Evolutionary conservation across 1,140 invertebrate genomes (phyloP), one percentile per base, ranked within the genome.

Genomic region (Euwallacea similis): DNA sequence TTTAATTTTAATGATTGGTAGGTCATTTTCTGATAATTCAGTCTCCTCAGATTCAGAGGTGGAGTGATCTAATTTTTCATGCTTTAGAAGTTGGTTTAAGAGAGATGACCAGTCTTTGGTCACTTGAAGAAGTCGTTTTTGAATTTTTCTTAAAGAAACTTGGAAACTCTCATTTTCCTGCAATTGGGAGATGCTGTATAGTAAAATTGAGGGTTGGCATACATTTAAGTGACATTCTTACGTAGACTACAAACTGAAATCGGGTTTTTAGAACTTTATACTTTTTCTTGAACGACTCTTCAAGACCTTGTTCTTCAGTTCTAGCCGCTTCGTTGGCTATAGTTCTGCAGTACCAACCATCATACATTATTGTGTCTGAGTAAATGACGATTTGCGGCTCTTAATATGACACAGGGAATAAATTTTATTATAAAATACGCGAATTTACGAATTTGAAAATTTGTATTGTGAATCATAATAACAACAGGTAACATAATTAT

Each of bases 141-240:
- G 94, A 66, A 93, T 91, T 73, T 90, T 91, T 66, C 92, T 86
- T 13, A 98, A 80, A 53, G 94, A 90, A 86, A 95, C 92, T 87
- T 95, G 90, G 81, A 97, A 96, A 82, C 93, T 94, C 84, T 97
- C 95, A 86, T 98, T 97, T 86, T 98, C 93, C 93, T 95, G 76
- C 72, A 87, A 86, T 61, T 33, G 21, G 4, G 21, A 33, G n/a
- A n/a, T n/a, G n/a, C n/a, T n/a, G n/a, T n/a, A n/a, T n/a, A n/a
- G n/a, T n/a, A n/a, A n/a, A n/a, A n/a, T n/a, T n/a, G n/a, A n/a
- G n/a, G n/a, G n/a, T n/a, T n/a, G n/a, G n/a, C n/a, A 61, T 11
- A 50, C 9, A 42, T n/a, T n/a, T n/a, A 11, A 16, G 46, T 62
- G 8, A 10, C 13, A 50, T 53, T 54, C 11, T 88, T 87, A 95